phyloP scores from a whole-genome alignment of 1,140 invertebrate genomes.

The Adelges cooleyi region DNA sequence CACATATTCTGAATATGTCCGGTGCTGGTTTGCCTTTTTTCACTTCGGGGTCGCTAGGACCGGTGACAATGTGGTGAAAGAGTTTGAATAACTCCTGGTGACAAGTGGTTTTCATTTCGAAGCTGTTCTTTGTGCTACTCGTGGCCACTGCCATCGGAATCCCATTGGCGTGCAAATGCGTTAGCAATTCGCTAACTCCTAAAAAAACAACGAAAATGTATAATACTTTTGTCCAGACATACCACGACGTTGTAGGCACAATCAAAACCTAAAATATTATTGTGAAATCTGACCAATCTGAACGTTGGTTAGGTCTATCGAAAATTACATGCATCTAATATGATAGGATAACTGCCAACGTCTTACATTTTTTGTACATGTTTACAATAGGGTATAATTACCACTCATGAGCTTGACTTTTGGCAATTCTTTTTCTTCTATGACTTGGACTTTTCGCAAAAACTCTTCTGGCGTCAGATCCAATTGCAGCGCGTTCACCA shows the following conservation, averaged over 20 bases:
- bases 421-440: slow-evolving; percentile 39
- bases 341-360: too few relatives aligned
- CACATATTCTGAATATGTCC: slow-evolving; percentile 81
- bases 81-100: slow-evolving; percentile 55
- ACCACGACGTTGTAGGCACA: too few relatives aligned
- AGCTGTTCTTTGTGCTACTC: slow-evolving; percentile 64
- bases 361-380: too few relatives aligned
- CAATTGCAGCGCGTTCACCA: slow-evolving; percentile 56
- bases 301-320: too few relatives aligned
- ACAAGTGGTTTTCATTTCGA: slow-evolving; percentile 62
- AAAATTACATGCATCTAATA: too few relatives aligned
- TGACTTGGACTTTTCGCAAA: slow-evolving; percentile 38
- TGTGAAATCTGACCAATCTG: too few relatives aligned
- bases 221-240: too few relatives aligned
- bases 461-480: slow-evolving; percentile 59
- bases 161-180: slow-evolving; percentile 63
- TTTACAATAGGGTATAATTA: too few relatives aligned
- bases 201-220: too few relatives aligned
- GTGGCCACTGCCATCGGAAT: slow-evolving; percentile 81
- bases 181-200: slow-evolving; percentile 72
- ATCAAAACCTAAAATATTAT: too few relatives aligned
- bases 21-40: slow-evolving; percentile 82
- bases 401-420: not conserved
- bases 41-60: slow-evolving; percentile 75
- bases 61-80: slow-evolving; percentile 77